Conservation (phyloP, 2,888 invertebrate genomes). For the Volucella inflata region DNA sequence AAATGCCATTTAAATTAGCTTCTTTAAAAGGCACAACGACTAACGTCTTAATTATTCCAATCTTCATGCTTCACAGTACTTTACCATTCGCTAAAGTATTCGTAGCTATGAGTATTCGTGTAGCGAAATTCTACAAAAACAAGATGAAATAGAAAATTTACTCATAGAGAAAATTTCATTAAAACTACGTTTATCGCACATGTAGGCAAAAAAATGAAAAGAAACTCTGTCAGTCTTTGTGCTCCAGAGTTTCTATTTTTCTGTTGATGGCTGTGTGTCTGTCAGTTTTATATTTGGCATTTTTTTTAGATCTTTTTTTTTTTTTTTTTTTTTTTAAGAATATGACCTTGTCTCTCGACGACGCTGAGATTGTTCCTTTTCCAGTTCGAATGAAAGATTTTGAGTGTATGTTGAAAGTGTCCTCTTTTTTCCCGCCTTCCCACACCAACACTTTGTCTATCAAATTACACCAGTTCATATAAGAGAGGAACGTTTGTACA, state of each 20-base stretch:
- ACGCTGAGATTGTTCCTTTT: slow-evolving; percentile 53
- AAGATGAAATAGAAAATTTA: slow-evolving; percentile 18
- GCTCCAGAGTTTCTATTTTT: neutral
- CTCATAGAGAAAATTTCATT: slow-evolving; percentile 29
- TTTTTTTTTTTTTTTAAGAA: slow-evolving; percentile 14
- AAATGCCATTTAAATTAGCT: slow-evolving; percentile 33
- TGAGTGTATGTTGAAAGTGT: slow-evolving; percentile 16
- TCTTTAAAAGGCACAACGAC: slow-evolving; percentile 25
- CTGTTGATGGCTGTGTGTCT: neutral
- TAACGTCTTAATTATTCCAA: slow-evolving; percentile 30
- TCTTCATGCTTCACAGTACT: slow-evolving; percentile 7
- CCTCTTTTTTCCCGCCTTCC: neutral
- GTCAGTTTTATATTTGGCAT: neutral
- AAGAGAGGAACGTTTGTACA: too few species aligned
- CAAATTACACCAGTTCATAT: neutral
- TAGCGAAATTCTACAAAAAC: neutral
- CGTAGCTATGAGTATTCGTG: neutral
- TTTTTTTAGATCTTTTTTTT: neutral
- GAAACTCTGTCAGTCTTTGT: slow-evolving; percentile 27
- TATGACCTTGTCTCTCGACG: slow-evolving; percentile 63
- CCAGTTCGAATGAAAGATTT: slow-evolving; percentile 50
- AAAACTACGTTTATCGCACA: slow-evolving; percentile 34
- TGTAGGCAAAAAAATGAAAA: neutral
- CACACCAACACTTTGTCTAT: slow-evolving; percentile 2
- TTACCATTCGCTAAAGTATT: neutral